phyloP scores from a whole-genome alignment of 2,888 invertebrate species.

The Glyphotaelius pellucidus region DNA sequence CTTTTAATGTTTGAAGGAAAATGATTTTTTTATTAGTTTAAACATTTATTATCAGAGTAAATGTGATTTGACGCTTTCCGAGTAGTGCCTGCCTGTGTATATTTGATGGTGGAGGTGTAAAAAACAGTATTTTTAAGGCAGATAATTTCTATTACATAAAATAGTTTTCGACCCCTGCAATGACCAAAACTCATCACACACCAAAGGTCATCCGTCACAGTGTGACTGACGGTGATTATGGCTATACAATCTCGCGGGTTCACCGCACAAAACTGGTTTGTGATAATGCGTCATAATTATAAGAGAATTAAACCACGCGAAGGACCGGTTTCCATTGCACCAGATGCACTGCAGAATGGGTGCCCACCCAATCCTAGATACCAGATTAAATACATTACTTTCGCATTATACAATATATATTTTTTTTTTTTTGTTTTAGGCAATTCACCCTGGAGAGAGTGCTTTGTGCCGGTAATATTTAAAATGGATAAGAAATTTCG shows the following conservation, averaged over 20 bases:
- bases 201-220: slow-evolving; percentile 46
- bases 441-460: too few relatives aligned
- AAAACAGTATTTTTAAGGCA: too few relatives aligned
- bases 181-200: neutral
- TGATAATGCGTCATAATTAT: slow-evolving; percentile 54
- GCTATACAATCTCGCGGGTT: slow-evolving; percentile 26
- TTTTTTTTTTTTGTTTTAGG: too few relatives aligned
- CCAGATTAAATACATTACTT: neutral
- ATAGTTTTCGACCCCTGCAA: neutral
- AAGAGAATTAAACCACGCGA: slow-evolving; percentile 47
- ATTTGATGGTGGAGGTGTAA: too few relatives aligned
- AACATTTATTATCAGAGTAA: too few relatives aligned
- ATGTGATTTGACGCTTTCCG: too few relatives aligned
- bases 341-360: slow-evolving; percentile 16
- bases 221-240: slow-evolving; percentile 45
- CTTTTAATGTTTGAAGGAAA: too few relatives aligned
- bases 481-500: too few relatives aligned
- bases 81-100: too few relatives aligned
- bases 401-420: neutral
- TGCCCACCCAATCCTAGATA: slow-evolving; percentile 32
- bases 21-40: too few relatives aligned
- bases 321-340: slow-evolving; percentile 46
- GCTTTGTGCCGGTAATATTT: too few relatives aligned
- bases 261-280: slow-evolving; percentile 48
- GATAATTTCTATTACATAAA: neutral